Evolutionary conservation across 2,113 vertebrate genomes (phyloP).

Genomic region (Monopterus albus): DNA sequence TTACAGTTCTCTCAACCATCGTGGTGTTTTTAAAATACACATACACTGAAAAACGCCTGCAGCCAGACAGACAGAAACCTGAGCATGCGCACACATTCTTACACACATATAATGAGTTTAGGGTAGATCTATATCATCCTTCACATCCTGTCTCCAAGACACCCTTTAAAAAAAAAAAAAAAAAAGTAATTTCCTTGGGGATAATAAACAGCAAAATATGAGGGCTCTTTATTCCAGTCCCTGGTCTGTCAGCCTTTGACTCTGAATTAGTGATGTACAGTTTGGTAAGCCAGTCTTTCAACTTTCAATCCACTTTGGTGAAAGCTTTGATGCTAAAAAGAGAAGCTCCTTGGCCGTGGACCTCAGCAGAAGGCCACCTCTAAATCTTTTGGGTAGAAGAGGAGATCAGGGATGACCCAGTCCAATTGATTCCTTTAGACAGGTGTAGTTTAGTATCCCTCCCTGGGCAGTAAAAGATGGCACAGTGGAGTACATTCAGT

Average conservation of each 20-base stretch:
- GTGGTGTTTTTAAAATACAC: constrained; percentile 23
- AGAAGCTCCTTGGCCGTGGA: constrained; percentile 46
- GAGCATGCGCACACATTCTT: neutral
- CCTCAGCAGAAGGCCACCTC: constrained; percentile 41
- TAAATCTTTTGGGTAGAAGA: constrained; percentile 56
- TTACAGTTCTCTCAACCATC: constrained; percentile 51
- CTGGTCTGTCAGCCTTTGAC: constrained; percentile 11
- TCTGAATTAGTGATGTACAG: constrained; percentile 18
- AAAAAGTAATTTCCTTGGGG: neutral
- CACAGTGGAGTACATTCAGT: constrained; percentile 31
- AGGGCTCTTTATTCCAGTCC: neutral
- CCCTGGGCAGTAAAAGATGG: constrained; percentile 39
- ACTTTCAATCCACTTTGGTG: constrained; percentile 25
- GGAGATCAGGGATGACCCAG: constrained; percentile 33
- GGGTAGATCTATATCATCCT: no score
- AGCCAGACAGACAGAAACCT: neutral
- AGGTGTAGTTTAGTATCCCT: constrained; percentile 51
- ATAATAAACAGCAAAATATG: constrained; percentile 5
- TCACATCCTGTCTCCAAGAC: neutral
- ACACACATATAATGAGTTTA: neutral
- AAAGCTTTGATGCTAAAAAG: constrained; percentile 27
- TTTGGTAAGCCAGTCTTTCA: constrained; percentile 26
- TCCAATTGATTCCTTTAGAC: constrained; percentile 48
- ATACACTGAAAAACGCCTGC: neutral
- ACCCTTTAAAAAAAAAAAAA: neutral